Evolutionary conservation across 2,888 invertebrate genomes (phyloP).

Genomic region (Habroteleia sp.): DNA sequence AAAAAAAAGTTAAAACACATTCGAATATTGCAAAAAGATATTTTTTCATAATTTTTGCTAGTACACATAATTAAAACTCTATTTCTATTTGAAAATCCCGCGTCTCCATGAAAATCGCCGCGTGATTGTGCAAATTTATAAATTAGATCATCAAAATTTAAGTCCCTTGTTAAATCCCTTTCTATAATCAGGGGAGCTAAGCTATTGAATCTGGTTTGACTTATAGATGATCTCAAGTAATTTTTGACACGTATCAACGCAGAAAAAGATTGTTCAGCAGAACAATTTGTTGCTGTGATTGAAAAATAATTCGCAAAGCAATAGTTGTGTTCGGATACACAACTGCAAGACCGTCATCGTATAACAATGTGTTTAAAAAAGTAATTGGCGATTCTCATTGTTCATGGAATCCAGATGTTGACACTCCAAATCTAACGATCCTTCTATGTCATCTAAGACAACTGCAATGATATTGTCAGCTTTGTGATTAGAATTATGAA

Average conservation of each 20-base stretch:
- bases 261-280: slow-evolving; percentile 58
- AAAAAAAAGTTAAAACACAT: too few relatives aligned
- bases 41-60: too few relatives aligned
- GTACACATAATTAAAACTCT: too few relatives aligned
- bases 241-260: slow-evolving; percentile 45
- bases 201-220: slow-evolving; percentile 35
- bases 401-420: slow-evolving; percentile 13
- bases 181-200: slow-evolving; percentile 40
- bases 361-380: slow-evolving; percentile 58
- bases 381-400: slow-evolving; percentile 79
- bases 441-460: slow-evolving; percentile 31
- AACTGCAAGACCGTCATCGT: slow-evolving; percentile 18
- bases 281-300: slow-evolving; percentile 49
- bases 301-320: slow-evolving; percentile 48
- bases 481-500: too few relatives aligned
- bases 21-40: too few relatives aligned
- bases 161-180: slow-evolving; percentile 19
- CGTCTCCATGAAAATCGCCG: too few relatives aligned
- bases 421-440: slow-evolving; percentile 29
- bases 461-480: too few relatives aligned
- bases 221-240: slow-evolving; percentile 48
- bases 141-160: slow-evolving; percentile 35
- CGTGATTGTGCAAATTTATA: slow-evolving; percentile 30
- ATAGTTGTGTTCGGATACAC: slow-evolving; percentile 56
- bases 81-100: too few relatives aligned